Conservation (phyloP, 2,888 invertebrate species). For the Melinaea menophilus region DNA sequence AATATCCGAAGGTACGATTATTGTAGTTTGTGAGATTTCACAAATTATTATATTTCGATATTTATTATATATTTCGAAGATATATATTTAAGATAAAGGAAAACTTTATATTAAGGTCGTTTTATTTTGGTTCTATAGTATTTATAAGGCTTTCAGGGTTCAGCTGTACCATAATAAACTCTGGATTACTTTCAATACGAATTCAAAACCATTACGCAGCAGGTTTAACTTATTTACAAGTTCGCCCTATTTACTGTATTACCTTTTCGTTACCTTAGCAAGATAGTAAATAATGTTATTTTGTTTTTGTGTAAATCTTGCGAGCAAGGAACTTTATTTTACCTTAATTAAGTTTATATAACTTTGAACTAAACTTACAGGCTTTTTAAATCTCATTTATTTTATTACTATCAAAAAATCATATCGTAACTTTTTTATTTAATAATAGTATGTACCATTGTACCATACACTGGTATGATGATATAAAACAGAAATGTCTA, state of each 20-base stretch:
- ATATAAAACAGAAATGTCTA: too few relatives aligned
- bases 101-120: not conserved
- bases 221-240: constrained; percentile 61
- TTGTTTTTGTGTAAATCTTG: not conserved
- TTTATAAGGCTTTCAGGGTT: not conserved
- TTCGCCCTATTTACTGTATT: constrained; percentile 35
- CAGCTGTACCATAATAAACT: constrained; percentile 42
- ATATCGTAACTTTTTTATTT: too few relatives aligned
- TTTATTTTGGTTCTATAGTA: not conserved
- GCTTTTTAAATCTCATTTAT: too few relatives aligned
- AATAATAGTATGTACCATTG: too few relatives aligned
- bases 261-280: constrained; percentile 17
- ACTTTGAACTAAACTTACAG: not conserved
- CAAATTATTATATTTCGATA: too few relatives aligned
- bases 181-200: constrained; percentile 40
- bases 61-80: too few relatives aligned
- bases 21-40: too few relatives aligned
- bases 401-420: not conserved
- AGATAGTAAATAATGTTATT: constrained; percentile 18
- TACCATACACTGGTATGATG: too few relatives aligned
- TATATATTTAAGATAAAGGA: too few relatives aligned
- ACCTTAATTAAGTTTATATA: not conserved
- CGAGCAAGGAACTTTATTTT: too few relatives aligned
- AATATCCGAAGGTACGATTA: too few relatives aligned
- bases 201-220: constrained; percentile 53